Evolutionary conservation across 2,888 invertebrate species (phyloP).

Genomic region (Augochlorella aurata): DNA sequence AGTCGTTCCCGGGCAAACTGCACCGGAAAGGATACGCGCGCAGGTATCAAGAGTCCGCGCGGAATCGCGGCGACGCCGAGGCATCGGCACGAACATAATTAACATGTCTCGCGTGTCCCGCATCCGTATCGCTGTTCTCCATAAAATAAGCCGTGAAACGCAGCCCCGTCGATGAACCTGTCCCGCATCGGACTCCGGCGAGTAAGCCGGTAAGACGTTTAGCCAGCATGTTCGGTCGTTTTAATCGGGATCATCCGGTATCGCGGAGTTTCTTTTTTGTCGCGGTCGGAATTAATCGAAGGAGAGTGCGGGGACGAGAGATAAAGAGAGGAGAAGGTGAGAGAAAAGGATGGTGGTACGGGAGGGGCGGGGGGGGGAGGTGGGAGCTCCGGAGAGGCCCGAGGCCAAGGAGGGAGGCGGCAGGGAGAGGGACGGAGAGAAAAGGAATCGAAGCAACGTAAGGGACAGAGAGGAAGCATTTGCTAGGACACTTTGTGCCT

Average conservation of each 20-base stretch:
- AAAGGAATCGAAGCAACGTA: background rate
- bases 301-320: background rate
- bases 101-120: constrained; percentile 39
- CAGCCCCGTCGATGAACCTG: constrained; percentile 43
- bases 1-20: background rate
- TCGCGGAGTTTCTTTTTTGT: constrained; percentile 20
- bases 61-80: constrained; percentile 13
- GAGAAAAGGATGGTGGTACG: too few species aligned
- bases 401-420: background rate
- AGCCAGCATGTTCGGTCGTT: constrained; percentile 44
- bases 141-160: constrained; percentile 34
- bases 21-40: background rate
- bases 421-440: background rate
- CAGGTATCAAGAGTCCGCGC: background rate
- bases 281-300: constrained; percentile 4
- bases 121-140: constrained; percentile 22
- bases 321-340: background rate
- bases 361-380: background rate
- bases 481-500: constrained; percentile 55
- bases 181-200: constrained; percentile 28
- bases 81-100: constrained; percentile 34
- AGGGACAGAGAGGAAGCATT: constrained; percentile 35
- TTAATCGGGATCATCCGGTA: constrained; percentile 58
- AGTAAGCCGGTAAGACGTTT: constrained; percentile 59
- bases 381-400: background rate